phyloP scores from a whole-genome alignment of 2,888 invertebrate species.

The Sinotaia quadrata region DNA sequence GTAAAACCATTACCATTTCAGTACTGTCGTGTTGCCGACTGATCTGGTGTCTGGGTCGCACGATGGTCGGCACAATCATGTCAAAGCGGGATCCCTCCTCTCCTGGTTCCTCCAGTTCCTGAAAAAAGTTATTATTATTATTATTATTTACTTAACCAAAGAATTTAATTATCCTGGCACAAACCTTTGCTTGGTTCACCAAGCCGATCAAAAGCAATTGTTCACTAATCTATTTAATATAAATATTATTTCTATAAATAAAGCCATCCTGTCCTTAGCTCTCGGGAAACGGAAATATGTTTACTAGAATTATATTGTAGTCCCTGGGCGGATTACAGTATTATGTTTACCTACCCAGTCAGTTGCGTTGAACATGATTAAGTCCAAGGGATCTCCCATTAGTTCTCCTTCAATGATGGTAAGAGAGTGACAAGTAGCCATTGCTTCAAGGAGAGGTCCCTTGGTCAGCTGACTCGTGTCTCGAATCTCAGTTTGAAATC shows the following conservation, averaged over 20 bases:
- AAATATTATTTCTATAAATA: too few species aligned
- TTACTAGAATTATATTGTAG: too few species aligned
- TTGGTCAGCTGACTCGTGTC: slow-evolving; percentile 45
- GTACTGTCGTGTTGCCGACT: too few species aligned
- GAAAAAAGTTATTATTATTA: too few species aligned
- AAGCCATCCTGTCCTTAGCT: too few species aligned
- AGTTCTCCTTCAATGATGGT: slow-evolving; percentile 71
- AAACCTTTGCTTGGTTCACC: too few species aligned
- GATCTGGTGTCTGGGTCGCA: slow-evolving; percentile 51
- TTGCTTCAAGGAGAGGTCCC: slow-evolving; percentile 62
- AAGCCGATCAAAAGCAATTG: too few species aligned
- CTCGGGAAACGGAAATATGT: too few species aligned
- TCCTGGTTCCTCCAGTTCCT: slow-evolving; percentile 69
- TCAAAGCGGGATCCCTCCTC: slow-evolving; percentile 68
- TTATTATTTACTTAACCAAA: too few species aligned
- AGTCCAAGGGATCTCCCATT: slow-evolving; percentile 74
- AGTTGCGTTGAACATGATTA: slow-evolving; percentile 74
- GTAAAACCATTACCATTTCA: slow-evolving; percentile 17
- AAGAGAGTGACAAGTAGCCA: slow-evolving; percentile 75
- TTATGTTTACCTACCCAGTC: slow-evolving; percentile 73
- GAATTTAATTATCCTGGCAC: too few species aligned
- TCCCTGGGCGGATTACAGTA: too few species aligned
- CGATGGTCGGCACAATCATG: slow-evolving; percentile 70
- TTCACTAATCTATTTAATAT: too few species aligned
- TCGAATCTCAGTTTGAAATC: slow-evolving; percentile 52